Evolutionary conservation across 2,113 vertebrate species (phyloP).

Genomic region (Pelusios castaneus): DNA sequence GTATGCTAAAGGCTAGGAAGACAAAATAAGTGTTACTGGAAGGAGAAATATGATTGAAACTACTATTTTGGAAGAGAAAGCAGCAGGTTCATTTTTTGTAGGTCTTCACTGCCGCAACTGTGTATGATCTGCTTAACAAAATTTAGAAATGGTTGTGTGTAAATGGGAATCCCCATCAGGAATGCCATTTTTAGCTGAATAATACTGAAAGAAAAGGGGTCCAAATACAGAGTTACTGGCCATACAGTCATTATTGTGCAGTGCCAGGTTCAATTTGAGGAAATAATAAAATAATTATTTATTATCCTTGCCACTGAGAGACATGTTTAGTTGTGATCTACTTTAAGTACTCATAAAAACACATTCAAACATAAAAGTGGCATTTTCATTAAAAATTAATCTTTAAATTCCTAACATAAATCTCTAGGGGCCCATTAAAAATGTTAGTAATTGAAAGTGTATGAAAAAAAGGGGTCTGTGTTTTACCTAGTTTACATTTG

Average conservation of each 20-base stretch:
- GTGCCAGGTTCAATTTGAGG: background rate
- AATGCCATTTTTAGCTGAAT: background rate
- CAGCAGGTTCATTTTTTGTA: background rate
- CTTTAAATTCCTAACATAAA: conserved; percentile 16
- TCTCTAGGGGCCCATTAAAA: background rate
- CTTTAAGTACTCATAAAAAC: background rate
- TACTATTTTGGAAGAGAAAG: background rate
- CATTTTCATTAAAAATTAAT: conserved; percentile 13
- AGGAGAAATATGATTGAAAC: background rate
- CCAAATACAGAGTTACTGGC: conserved; percentile 24
- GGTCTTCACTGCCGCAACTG: conserved; percentile 4
- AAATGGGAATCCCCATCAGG: background rate
- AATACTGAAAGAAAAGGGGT: background rate
- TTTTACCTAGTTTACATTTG: conserved; percentile 4
- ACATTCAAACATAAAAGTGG: conserved; percentile 14
- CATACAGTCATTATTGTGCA: conserved; percentile 17
- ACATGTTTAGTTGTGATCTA: conserved; percentile 22
- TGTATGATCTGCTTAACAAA: background rate
- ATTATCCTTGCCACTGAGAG: conserved; percentile 2
- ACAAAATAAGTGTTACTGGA: background rate
- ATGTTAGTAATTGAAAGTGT: background rate
- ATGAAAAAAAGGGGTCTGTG: conserved; percentile 19
- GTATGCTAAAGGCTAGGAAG: background rate
- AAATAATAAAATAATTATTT: background rate
- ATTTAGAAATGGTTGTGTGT: conserved; percentile 12